These are phyloP conservation scores for Melinaea menophilus DNA, from an alignment of 2,888 invertebrate genomes.

Conservation along the genomic window DNA sequence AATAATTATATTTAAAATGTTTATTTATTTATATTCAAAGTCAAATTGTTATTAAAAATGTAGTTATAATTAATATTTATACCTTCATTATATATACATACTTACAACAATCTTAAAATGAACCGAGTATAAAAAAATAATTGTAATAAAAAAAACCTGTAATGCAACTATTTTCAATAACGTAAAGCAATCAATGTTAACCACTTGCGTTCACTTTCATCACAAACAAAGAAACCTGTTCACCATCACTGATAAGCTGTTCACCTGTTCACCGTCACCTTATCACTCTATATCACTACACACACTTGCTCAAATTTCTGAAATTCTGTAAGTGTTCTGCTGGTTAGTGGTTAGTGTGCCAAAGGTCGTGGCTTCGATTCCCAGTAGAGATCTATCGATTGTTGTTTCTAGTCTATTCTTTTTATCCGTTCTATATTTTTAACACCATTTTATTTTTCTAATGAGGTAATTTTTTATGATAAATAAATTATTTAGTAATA, in stretches of 20 bases:
- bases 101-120: background rate
- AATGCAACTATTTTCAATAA: conserved; percentile 1
- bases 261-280: conserved; percentile 40
- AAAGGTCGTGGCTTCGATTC: no score
- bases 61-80: background rate
- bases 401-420: no score
- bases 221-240: conserved; percentile 46
- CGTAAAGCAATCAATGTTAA: background rate
- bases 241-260: conserved; percentile 44
- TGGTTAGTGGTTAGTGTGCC: no score
- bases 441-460: no score
- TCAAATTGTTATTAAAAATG: background rate
- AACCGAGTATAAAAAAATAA: no score
- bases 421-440: no score
- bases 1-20: no score
- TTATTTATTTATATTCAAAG: no score
- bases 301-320: conserved; percentile 3
- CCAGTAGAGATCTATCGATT: no score
- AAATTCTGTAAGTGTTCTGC: no score
- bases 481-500: no score
- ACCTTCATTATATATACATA: background rate
- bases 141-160: background rate
- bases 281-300: conserved; percentile 23
- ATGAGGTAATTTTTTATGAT: no score
- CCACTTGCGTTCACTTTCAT: conserved; percentile 27